Conservation (phyloP, 2,797 vertebrate genomes). For the Enteromius radiatus region DNA sequence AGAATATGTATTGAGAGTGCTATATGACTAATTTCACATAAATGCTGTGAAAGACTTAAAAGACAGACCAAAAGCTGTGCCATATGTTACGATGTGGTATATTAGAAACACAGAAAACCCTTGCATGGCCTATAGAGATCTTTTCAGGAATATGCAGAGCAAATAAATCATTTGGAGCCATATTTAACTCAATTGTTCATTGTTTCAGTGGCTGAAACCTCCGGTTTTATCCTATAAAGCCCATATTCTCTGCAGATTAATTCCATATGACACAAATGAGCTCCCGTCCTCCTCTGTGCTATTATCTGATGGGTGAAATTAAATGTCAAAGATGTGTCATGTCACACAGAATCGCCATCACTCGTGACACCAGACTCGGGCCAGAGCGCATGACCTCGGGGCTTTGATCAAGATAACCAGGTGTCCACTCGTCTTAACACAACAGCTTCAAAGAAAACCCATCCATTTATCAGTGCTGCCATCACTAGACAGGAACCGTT, state of each 20-base stretch:
- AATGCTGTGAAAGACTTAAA: conserved; percentile 24
- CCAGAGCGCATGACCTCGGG: conserved; percentile 21
- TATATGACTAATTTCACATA: conserved; percentile 18
- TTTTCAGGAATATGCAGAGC: conserved; percentile 5
- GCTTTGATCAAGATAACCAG: conserved; percentile 50
- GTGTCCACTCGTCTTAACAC: conserved; percentile 41
- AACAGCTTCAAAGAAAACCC: conserved; percentile 37
- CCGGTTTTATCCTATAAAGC: too few relatives aligned
- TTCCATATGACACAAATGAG: conserved; percentile 24
- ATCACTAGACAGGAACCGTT: conserved; percentile 4
- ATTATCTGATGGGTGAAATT: conserved; percentile 38
- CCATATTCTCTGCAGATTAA: conserved; percentile 13
- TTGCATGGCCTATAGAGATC: background rate
- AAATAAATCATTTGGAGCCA: conserved; percentile 13
- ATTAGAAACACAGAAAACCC: background rate
- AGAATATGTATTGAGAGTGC: background rate
- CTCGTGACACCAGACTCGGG: conserved; percentile 5
- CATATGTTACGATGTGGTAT: background rate
- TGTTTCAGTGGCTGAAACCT: conserved; percentile 3
- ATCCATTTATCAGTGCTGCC: conserved; percentile 24
- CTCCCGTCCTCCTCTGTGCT: background rate
- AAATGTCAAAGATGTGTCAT: conserved; percentile 48
- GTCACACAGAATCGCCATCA: conserved; percentile 41
- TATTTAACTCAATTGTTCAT: conserved; percentile 5
- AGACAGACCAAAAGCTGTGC: background rate